Conservation (phyloP, 2,888 invertebrate species). For the Hirtodrosophila alboralis region DNA sequence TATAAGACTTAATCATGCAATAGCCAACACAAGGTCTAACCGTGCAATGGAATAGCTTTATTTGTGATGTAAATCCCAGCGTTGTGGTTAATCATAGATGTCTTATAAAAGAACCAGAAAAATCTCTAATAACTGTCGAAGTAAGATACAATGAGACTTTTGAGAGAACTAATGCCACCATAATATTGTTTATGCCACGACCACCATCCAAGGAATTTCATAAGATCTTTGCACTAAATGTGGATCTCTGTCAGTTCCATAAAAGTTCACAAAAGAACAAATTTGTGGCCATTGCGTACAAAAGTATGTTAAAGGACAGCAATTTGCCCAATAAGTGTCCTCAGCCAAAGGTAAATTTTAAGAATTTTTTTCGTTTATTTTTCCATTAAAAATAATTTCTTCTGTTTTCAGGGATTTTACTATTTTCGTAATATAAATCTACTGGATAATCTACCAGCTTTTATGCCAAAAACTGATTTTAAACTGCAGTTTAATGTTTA, state of each 20-base stretch:
- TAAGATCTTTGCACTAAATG: slow-evolving; percentile 29
- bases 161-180: slow-evolving; percentile 5
- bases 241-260: slow-evolving; percentile 41
- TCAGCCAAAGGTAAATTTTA: slow-evolving; percentile 25
- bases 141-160: slow-evolving; percentile 16
- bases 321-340: slow-evolving; percentile 41
- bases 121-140: slow-evolving; percentile 24
- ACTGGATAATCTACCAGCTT: no score
- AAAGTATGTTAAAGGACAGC: slow-evolving; percentile 20
- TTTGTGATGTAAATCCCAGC: slow-evolving; percentile 22
- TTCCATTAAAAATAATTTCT: no score
- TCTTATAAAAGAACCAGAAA: slow-evolving; percentile 21
- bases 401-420: no score
- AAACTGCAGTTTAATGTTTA: no score
- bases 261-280: slow-evolving; percentile 18
- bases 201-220: slow-evolving; percentile 4
- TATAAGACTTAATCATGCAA: no score
- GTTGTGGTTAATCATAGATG: slow-evolving; percentile 28
- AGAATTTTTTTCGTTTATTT: no score
- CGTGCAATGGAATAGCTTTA: slow-evolving; percentile 39
- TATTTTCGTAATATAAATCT: no score
- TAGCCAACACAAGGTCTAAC: slow-evolving; percentile 15
- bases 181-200: slow-evolving; percentile 13
- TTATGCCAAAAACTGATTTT: no score
- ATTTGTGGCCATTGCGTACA: slow-evolving; percentile 28